These are phyloP conservation scores for Brachionus plicatilis DNA, from an alignment of 1,140 invertebrate genomes.

Conservation along the genomic window DNA sequence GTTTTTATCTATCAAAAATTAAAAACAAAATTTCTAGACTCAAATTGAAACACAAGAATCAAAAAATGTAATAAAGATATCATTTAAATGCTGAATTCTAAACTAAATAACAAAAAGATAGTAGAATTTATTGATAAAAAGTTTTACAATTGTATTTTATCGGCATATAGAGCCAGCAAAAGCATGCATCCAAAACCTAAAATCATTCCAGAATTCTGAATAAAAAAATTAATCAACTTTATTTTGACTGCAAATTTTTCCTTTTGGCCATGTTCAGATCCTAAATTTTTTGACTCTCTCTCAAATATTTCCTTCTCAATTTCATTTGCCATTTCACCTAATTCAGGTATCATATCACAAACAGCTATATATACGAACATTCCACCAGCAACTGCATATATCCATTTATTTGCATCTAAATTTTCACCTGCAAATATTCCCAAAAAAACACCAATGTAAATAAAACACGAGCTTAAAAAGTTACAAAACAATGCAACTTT, in stretches of 20 bases:
- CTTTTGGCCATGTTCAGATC: neutral
- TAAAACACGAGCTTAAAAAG: slow-evolving; percentile 65
- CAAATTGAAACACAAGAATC: neutral
- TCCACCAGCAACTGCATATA: slow-evolving; percentile 63
- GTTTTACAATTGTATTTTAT: neutral
- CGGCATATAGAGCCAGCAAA: neutral
- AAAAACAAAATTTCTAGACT: neutral
- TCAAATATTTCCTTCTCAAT: slow-evolving; percentile 21
- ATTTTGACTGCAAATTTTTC: slow-evolving; percentile 7
- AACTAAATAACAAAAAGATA: neutral
- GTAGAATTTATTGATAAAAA: neutral
- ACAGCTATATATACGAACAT: slow-evolving; percentile 66
- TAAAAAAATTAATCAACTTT: neutral
- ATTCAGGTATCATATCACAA: slow-evolving; percentile 59
- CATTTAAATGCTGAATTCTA: neutral
- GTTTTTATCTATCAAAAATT: no score
- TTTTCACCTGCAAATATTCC: slow-evolving; percentile 57
- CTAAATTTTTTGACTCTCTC: neutral
- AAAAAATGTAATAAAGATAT: neutral
- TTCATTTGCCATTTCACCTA: neutral
- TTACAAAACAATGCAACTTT: slow-evolving; percentile 64
- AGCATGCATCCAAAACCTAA: neutral
- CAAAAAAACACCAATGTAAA: slow-evolving; percentile 63
- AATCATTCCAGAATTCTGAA: slow-evolving; percentile 25
- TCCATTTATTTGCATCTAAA: slow-evolving; percentile 61